These are phyloP conservation scores for Magallana ariakensis DNA, from an alignment of 1,140 invertebrate genomes.

Conservation along the genomic window DNA sequence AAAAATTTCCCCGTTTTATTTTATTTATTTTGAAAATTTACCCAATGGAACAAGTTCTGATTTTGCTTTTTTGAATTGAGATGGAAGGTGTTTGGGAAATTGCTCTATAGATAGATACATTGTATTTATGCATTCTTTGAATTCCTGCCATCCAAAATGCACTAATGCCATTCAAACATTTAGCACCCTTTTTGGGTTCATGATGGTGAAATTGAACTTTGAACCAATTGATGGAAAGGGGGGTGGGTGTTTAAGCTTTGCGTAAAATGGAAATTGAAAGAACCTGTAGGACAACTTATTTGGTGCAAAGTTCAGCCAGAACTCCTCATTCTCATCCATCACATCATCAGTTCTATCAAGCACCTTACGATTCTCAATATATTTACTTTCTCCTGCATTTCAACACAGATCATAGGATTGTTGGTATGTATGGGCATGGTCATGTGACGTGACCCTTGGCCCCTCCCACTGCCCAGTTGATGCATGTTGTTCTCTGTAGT, in stretches of 20 bases:
- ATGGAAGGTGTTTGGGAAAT: slow-evolving; percentile 12
- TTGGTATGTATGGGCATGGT: slow-evolving; percentile 65
- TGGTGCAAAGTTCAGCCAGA: neutral
- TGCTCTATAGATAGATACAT: neutral
- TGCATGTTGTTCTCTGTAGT: slow-evolving; percentile 3
- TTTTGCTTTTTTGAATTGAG: slow-evolving; percentile 5
- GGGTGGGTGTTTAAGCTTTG: neutral
- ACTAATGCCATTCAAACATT: neutral
- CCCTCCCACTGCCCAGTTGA: slow-evolving; percentile 21
- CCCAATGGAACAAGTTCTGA: neutral
- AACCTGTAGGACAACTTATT: neutral
- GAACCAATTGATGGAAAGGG: neutral
- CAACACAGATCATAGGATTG: slow-evolving; percentile 69
- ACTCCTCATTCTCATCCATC: neutral
- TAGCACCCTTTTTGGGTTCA: neutral
- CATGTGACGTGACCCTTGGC: slow-evolving; percentile 27
- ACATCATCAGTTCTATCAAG: slow-evolving; percentile 11
- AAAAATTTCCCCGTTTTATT: neutral
- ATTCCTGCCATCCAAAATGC: neutral
- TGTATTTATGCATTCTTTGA: slow-evolving; percentile 10
- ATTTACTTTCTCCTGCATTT: slow-evolving; percentile 39
- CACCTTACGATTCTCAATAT: slow-evolving; percentile 30
- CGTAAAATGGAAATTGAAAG: neutral
- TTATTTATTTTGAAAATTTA: neutral
- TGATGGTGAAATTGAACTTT: neutral